Conservation (phyloP, 1,140 invertebrate species). For the Penaeus indicus region DNA sequence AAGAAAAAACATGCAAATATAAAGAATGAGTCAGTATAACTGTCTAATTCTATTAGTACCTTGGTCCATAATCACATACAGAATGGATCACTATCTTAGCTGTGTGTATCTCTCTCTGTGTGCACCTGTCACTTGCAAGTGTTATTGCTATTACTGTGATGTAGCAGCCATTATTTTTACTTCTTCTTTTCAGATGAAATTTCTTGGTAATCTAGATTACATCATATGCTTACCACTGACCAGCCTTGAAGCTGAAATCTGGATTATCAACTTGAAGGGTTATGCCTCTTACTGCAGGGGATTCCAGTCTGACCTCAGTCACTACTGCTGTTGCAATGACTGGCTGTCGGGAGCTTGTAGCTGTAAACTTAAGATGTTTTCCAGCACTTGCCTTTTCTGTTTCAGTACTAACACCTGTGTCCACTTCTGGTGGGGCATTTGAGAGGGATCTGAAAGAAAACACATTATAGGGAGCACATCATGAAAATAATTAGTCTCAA, state of each 20-base stretch:
- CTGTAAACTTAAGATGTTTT: too few species aligned
- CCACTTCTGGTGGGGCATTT: too few species aligned
- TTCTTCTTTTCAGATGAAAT: neutral
- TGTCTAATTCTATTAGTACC: too few species aligned
- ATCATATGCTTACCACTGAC: conserved; percentile 40
- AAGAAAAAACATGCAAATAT: neutral
- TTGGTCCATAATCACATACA: too few species aligned
- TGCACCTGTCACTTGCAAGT: neutral
- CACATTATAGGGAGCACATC: too few species aligned
- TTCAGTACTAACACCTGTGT: too few species aligned
- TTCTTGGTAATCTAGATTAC: neutral
- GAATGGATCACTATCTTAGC: too few species aligned
- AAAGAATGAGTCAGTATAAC: too few species aligned
- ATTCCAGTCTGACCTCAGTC: neutral
- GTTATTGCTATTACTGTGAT: neutral
- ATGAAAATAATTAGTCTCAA: too few species aligned
- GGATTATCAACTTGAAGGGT: conserved; percentile 37
- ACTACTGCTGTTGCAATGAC: conserved; percentile 21
- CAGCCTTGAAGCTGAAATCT: conserved; percentile 33
- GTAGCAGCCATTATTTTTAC: neutral
- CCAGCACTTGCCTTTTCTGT: too few species aligned
- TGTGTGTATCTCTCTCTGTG: neutral
- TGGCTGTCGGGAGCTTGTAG: neutral
- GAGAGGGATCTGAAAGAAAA: too few species aligned
- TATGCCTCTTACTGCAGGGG: conserved; percentile 20